Conservation (phyloP, 1,140 invertebrate species). For the Bombyx mori region DNA sequence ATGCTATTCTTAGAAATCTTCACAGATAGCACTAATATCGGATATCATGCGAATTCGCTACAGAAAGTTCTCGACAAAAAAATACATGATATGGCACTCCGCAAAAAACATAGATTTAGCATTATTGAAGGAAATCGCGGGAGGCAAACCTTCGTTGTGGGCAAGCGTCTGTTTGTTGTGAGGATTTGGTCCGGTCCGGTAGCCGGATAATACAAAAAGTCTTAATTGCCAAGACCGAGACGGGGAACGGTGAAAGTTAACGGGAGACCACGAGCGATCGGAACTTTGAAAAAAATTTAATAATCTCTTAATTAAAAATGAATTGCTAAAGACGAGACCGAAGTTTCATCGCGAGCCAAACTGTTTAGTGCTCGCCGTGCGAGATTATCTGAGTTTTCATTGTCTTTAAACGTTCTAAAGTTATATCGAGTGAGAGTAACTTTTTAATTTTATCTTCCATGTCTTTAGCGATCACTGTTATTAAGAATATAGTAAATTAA, state of each 20-base stretch:
- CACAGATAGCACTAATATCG: no score
- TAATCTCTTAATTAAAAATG: constrained; percentile 45
- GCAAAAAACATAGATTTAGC: constrained; percentile 1
- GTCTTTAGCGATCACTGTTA: no score
- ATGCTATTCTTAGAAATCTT: no score
- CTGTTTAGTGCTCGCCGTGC: neutral
- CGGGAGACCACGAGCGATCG: constrained; percentile 33
- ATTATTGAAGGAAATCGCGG: constrained; percentile 7
- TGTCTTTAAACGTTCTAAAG: no score
- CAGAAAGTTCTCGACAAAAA: neutral
- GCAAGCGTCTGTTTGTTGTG: constrained; percentile 29
- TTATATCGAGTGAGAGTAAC: no score
- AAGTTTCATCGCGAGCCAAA: neutral
- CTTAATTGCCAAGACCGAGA: constrained; percentile 31
- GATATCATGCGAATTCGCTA: no score
- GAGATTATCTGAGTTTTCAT: no score
- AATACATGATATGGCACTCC: neutral
- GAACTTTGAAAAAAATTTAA: constrained; percentile 36
- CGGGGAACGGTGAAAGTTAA: constrained; percentile 28
- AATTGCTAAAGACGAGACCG: constrained; percentile 13
- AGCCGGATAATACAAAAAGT: constrained; percentile 45
- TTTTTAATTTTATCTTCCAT: no score
- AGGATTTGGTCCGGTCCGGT: constrained; percentile 32
- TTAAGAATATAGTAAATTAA: no score
- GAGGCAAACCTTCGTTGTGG: constrained; percentile 5